Conservation (phyloP, 2,888 invertebrate genomes). For the Drosophila longiperda region DNA sequence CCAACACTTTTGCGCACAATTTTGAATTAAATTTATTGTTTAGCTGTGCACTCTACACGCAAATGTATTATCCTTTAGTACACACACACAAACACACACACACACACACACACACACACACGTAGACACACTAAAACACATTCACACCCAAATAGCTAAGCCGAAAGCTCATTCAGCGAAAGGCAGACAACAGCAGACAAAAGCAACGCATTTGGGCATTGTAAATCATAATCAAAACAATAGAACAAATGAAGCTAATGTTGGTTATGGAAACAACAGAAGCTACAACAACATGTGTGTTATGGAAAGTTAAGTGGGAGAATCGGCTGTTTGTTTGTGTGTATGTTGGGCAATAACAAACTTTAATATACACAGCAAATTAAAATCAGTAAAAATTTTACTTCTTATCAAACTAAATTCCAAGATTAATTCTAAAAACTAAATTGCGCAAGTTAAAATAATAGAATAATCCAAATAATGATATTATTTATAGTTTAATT, state of each 20-base stretch:
- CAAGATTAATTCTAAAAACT: background rate
- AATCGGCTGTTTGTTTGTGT: background rate
- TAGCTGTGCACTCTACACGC: constrained; percentile 48
- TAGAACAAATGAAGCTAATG: constrained; percentile 81
- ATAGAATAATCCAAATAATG: background rate
- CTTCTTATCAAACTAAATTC: background rate
- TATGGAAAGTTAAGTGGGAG: background rate
- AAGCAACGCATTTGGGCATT: constrained; percentile 76
- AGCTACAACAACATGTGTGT: constrained; percentile 31
- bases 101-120: constrained; percentile 10
- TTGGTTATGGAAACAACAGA: constrained; percentile 60
- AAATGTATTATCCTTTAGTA: constrained; percentile 56
- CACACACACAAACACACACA: constrained; percentile 29
- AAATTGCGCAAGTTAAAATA: background rate
- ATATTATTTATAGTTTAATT: background rate
- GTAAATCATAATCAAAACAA: constrained; percentile 84
- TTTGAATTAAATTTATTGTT: constrained; percentile 76
- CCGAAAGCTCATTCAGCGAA: constrained; percentile 67
- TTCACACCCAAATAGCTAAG: constrained; percentile 16
- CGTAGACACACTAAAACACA: constrained; percentile 5
- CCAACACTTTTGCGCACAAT: constrained; percentile 46
- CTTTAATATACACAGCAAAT: constrained; percentile 47
- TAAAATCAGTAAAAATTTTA: constrained; percentile 20
- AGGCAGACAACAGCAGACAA: constrained; percentile 58
- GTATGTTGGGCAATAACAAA: constrained; percentile 18